Base-by-base conservation (phyloP, 2,888 invertebrate genomes). In the Nomada flava region DNA sequence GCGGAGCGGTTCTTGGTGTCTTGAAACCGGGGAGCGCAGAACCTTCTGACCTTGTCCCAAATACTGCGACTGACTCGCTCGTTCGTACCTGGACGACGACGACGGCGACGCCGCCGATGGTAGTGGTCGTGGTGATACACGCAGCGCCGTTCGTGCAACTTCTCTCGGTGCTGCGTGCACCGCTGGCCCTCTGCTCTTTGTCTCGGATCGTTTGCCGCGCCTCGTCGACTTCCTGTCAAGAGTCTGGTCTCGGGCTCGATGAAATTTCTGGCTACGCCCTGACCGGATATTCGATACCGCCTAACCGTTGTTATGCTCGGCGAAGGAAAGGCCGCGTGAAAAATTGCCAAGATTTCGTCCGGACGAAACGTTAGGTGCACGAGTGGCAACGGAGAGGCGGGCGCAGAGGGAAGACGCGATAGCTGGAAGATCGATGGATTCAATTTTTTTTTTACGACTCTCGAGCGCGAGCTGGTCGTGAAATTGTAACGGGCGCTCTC, bases 21-120 rank as follows among this genome's bases (percentile, higher is more conserved):
- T 91, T 84, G 91, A 83, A 86, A 89, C 90, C 89, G 89, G 90
- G 90, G 89, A 90, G 87, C 88, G 90, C 92, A 87, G 92, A 92
- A 93, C 93, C 93, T 90, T 93, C 93, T 93, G 93, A 93, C 93
- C 93, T 93, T 93, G 93, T 93, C 93, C 93, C 93, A 93, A 93
- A 93, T 93, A 93, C 93, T 92, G 89, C 90, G 84, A 89, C 91
- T 89, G 89, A 90, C 91, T 91, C 89, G 89, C 89, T 23, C 73
- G 65, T 71, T 60, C 36, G 60, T 78, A 79, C 77, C 77, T 65
- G 70, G 73, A 73, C 76, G 73, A 69, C 74, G 76, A 68, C 68
- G 44, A 44, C 60, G 60, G 26, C 59, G 47, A 50, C 50, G 59
- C 60, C 65, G 68, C 60, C 20, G 65, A 47, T 50, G 53, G 53